Evolutionary conservation across 2,797 vertebrate species (phyloP).

Genomic region (Semotilus atromaculatus): DNA sequence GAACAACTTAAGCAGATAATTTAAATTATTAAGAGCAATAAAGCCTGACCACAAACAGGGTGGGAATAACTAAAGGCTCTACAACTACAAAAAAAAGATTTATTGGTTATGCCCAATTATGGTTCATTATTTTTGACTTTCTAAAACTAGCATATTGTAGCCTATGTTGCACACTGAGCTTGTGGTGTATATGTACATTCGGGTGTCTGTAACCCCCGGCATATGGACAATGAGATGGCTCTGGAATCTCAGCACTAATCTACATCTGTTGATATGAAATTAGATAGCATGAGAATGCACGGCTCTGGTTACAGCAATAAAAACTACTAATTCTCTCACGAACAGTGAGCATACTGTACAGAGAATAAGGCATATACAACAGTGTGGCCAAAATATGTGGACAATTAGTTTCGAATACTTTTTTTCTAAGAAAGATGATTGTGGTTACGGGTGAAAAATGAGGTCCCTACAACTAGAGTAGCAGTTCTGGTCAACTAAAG

Average conservation of each 20-base stretch:
- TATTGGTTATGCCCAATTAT: not conserved
- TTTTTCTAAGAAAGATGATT: not conserved
- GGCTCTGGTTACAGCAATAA: slow-evolving; percentile 45
- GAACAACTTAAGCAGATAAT: not conserved
- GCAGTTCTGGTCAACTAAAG: not conserved
- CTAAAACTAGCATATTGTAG: not conserved
- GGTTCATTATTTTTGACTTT: not conserved
- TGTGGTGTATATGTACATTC: slow-evolving; percentile 5
- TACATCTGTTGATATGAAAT: slow-evolving; percentile 56
- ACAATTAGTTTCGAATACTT: not conserved
- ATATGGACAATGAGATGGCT: slow-evolving; percentile 64
- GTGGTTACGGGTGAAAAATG: not conserved
- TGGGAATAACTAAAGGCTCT: not conserved
- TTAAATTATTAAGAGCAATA: slow-evolving; percentile 13
- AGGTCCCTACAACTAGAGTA: not conserved
- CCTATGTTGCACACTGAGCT: not conserved
- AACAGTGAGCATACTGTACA: not conserved
- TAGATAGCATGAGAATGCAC: slow-evolving; percentile 51
- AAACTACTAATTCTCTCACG: slow-evolving; percentile 35
- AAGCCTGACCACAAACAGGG: slow-evolving; percentile 10
- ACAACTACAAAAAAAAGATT: not conserved
- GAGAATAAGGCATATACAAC: not conserved
- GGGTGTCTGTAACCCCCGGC: not conserved
- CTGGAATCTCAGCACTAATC: slow-evolving; percentile 65
- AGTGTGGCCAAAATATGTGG: not conserved